Conservation (phyloP, 2,888 invertebrate species). For the Spicauda simplicius region DNA sequence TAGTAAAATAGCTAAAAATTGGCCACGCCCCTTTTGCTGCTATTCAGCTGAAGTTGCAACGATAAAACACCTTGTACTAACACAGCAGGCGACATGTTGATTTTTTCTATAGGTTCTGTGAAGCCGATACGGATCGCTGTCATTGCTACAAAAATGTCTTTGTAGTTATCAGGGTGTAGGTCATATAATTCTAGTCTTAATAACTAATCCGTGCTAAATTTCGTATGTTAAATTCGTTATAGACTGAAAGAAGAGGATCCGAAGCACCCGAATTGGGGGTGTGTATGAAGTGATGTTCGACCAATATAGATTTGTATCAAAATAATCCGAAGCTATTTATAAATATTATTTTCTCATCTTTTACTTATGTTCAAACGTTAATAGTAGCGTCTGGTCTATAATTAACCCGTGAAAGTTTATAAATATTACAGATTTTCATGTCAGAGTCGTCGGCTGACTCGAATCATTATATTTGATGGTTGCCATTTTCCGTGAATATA, state of each 20-base stretch:
- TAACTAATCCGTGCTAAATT: slow-evolving; percentile 78
- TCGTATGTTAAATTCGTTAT: slow-evolving; percentile 69
- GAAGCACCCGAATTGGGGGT: slow-evolving; percentile 81
- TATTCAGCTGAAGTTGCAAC: slow-evolving; percentile 68
- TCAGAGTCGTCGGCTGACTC: slow-evolving; percentile 71
- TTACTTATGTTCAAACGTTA: slow-evolving; percentile 85
- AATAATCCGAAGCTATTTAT: slow-evolving; percentile 85
- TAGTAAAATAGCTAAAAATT: slow-evolving; percentile 32
- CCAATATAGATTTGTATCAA: slow-evolving; percentile 84
- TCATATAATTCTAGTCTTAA: slow-evolving; percentile 79
- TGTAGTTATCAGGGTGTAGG: slow-evolving; percentile 85
- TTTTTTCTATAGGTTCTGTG: slow-evolving; percentile 83
- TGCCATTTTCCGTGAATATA: slow-evolving; percentile 82
- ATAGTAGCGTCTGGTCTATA: slow-evolving; percentile 84
- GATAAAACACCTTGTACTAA: slow-evolving; percentile 74
- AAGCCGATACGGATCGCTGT: slow-evolving; percentile 84
- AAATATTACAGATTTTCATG: slow-evolving; percentile 82
- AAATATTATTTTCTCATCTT: slow-evolving; percentile 85
- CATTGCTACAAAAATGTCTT: slow-evolving; percentile 84
- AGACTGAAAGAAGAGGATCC: slow-evolving; percentile 78
- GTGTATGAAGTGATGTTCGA: slow-evolving; percentile 81
- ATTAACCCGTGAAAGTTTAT: slow-evolving; percentile 83
- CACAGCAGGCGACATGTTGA: slow-evolving; percentile 83
- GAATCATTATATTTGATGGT: slow-evolving; percentile 75
- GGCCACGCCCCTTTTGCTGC: slow-evolving; percentile 64